Evolutionary conservation across 1,140 invertebrate genomes (phyloP), one percentile per base, ranked within the genome.

Genomic region (Cataglyphis hispanica): DNA sequence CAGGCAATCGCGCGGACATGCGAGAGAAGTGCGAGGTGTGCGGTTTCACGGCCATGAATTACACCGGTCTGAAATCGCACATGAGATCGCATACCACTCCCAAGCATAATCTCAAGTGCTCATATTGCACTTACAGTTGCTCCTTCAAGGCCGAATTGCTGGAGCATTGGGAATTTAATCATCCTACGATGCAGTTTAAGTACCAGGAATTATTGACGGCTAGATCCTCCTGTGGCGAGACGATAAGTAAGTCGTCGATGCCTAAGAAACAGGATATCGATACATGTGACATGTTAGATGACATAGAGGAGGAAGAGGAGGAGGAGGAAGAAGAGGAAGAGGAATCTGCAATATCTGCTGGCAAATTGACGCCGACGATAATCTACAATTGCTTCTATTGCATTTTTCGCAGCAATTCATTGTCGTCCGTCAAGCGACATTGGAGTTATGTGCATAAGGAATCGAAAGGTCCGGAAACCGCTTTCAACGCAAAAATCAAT

Each of bases 121-220:
- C 31, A 0, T 91, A 94, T 27, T 95, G 95, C 53, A 91, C 91
- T 0, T 95, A 91, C 27, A 87, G 70, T 3, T 87, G 89, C 7
- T 70, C 86, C 0, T 74, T 87, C 6, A 87, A 92, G 8, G 72
- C 85, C 0, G 94, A 95, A 13, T 56, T 95, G 1, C 78, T 88
- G 27, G 91, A 93, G 25, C 95, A 95, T 69, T 94, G 89, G 50
- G 91, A 94, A 27, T 6, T 90, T 0, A 93, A 93, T 89, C 94
- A 95, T 83, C 84, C 92, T 0, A 84, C 91, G 40, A 25, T 91
- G 2, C 86, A 90, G 0, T 87, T 91, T 3, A 92, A 93, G 43
- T 53, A 84, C 1, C 87, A 86, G 7, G 78, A 87, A 13, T 11
- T 25, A n/a, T 7, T 11, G 2, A 0, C 2, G 3, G 50, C 56